Evolutionary conservation across 2,888 invertebrate species (phyloP).

Genomic region (Trissolcus japonicus): DNA sequence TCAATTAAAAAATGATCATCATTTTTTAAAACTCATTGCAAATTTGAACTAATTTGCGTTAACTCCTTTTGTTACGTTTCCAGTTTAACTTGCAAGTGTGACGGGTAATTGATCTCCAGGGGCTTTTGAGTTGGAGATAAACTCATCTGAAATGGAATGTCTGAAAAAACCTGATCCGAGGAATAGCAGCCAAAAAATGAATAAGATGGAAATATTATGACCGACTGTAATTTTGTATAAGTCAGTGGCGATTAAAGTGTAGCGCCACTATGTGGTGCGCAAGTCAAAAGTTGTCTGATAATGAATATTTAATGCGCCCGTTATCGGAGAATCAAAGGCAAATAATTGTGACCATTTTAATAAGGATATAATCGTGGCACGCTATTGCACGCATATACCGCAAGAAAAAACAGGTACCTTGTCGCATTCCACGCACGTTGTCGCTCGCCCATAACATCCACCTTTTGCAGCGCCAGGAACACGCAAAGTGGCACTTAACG

Average conservation of each 20-base stretch:
- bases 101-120: too few species aligned
- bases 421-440: constrained; percentile 60
- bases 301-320: constrained; percentile 35
- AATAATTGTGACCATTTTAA: constrained; percentile 52
- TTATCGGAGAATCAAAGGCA: constrained; percentile 36
- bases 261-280: neutral
- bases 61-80: too few species aligned
- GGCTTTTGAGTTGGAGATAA: neutral
- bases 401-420: constrained; percentile 50
- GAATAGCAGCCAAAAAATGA: too few species aligned
- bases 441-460: constrained; percentile 56
- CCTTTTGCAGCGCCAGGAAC: constrained; percentile 50
- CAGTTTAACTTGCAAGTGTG: too few species aligned
- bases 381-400: constrained; percentile 31
- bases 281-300: constrained; percentile 14
- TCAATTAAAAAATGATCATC: too few species aligned
- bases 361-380: constrained; percentile 47
- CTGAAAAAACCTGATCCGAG: too few species aligned
- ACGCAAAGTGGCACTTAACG: constrained; percentile 60
- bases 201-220: too few species aligned
- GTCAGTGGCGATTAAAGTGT: neutral
- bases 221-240: neutral
- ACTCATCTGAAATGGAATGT: neutral
- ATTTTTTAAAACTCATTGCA: too few species aligned
- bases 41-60: too few species aligned